Base-by-base conservation (phyloP, 2,888 invertebrate species). In the Netelia melanura region DNA sequence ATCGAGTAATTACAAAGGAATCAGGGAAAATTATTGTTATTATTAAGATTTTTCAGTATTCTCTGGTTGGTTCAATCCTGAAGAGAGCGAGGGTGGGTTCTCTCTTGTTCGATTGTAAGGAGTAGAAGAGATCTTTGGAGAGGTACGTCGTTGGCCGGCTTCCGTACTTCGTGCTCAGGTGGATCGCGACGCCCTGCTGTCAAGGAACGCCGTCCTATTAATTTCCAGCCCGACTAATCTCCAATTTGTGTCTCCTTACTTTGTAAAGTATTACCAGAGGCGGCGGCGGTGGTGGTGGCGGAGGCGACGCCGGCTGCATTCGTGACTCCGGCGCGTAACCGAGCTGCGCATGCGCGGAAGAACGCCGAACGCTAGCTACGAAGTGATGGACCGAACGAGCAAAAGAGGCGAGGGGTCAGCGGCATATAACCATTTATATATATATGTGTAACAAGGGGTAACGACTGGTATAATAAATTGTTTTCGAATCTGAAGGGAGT, bases 221-320 rank as follows among this genome's bases (percentile, higher is more conserved):
- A 92, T 92, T 92, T 92, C 30, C 89, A 85, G 88, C 89, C 71
- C 88, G 88, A 87, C 91, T 92, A 92, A 92, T 92, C 92, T 91
- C 90, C 90, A 92, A 92, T 91, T 91, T 91, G 91, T 89, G 90
- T 91, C 89, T 90, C 89, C 90, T 90, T 89, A 88, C 87, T 87
- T 89, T 86, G 84, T 87, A 87, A 91, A 90, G 90, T 89, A 90
- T 90, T 87, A 88, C 87, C 68, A 30, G 30, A 0, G 30, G 30
- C 30, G 30, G 30, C 30, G 30, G 30, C 30, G 30, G 2, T 3
- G 30, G 30, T 3, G 30, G 17, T 17, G 17, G 17, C 17, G 17
- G 17, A 17, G 17, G 17, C 17, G 17, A 5, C 30, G 30, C 5
- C 30, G 30, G 30, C 5, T 3, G 3, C 30, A 30, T 30, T 30